Percentiles rank a stretch among this genome's conserved stretches.
phyloP scores from a whole-genome alignment of 2,797 vertebrate species.

The Gastrophryne carolinensis region DNA sequence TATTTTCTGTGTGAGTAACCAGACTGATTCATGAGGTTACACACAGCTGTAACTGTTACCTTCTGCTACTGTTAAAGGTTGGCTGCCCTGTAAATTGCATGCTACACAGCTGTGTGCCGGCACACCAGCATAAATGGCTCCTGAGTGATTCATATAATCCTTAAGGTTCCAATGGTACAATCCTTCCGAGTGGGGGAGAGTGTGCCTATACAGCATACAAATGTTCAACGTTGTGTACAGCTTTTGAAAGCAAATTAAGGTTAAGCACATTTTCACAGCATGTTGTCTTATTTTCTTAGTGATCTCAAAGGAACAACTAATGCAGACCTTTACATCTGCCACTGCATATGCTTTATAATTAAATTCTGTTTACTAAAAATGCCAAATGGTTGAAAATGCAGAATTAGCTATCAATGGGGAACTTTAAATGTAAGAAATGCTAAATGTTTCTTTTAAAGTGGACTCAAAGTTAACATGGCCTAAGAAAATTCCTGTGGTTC shows the following conservation, averaged over 20 bases:
- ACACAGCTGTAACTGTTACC: neutral
- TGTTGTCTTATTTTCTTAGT: constrained; percentile 52
- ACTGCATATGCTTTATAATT: constrained; percentile 53
- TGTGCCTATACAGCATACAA: constrained; percentile 17
- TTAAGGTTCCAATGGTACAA: constrained; percentile 26
- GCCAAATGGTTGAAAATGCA: neutral
- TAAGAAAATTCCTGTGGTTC: no score
- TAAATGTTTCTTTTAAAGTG: neutral
- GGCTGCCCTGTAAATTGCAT: constrained; percentile 42
- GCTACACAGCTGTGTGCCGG: neutral
- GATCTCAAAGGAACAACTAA: constrained; percentile 58
- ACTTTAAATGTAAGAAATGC: neutral
- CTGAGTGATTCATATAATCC: neutral
- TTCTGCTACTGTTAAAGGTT: constrained; percentile 1
- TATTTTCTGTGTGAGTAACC: neutral
- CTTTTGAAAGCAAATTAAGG: constrained; percentile 52
- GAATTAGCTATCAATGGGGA: neutral
- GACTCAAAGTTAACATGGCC: no score
- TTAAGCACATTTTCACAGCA: constrained; percentile 58
- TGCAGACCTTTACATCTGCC: constrained; percentile 52
- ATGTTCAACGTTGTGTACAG: constrained; percentile 27
- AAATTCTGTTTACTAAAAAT: constrained; percentile 43
- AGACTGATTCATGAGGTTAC: constrained; percentile 10
- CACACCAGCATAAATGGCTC: constrained; percentile 41
- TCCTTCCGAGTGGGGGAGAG: constrained; percentile 23